Conservation (phyloP, 2,797 vertebrate genomes). For the Gambusia yucatana region DNA sequence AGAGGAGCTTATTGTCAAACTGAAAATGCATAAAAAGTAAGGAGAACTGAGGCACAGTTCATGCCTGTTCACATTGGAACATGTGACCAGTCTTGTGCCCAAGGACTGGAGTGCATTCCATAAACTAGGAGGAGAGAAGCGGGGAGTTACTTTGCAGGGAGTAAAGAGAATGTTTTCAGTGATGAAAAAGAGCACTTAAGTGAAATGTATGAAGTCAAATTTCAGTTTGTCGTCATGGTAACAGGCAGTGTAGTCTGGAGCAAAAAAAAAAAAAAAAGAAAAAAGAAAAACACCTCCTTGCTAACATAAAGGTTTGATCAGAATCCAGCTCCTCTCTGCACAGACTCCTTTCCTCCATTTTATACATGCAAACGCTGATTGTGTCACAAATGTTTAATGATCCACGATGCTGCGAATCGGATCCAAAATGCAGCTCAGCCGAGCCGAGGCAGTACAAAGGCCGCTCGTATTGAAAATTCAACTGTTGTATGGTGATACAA, state of each 20-base stretch:
- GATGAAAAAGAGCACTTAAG: conserved; percentile 55
- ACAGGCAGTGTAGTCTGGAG: conserved; percentile 74
- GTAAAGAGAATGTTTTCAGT: conserved; percentile 34
- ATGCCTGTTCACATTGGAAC: conserved; percentile 41
- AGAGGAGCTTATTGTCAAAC: conserved; percentile 16
- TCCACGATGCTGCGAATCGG: conserved; percentile 31
- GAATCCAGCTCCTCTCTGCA: conserved; percentile 61
- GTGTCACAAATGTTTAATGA: conserved; percentile 60
- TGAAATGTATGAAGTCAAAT: conserved; percentile 62
- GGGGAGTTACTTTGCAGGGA: conserved; percentile 35
- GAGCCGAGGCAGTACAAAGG: conserved; percentile 20
- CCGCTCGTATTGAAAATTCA: neutral
- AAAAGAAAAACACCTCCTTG: conserved; percentile 57
- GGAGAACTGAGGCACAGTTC: conserved; percentile 30
- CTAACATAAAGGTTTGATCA: conserved; percentile 61
- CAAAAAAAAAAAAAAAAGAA: conserved; percentile 21
- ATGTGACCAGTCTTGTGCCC: conserved; percentile 55
- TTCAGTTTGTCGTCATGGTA: conserved; percentile 79
- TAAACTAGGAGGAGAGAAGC: conserved; percentile 47
- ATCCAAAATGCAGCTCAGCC: conserved; percentile 41
- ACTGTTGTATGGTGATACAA: conserved; percentile 14
- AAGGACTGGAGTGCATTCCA: conserved; percentile 58
- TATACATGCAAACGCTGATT: conserved; percentile 49
- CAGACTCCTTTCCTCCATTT: conserved; percentile 63
- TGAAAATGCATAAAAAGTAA: conserved; percentile 24